Evolutionary conservation across 2,888 invertebrate genomes (phyloP).

Genomic region (Asteroscopus sphinx): DNA sequence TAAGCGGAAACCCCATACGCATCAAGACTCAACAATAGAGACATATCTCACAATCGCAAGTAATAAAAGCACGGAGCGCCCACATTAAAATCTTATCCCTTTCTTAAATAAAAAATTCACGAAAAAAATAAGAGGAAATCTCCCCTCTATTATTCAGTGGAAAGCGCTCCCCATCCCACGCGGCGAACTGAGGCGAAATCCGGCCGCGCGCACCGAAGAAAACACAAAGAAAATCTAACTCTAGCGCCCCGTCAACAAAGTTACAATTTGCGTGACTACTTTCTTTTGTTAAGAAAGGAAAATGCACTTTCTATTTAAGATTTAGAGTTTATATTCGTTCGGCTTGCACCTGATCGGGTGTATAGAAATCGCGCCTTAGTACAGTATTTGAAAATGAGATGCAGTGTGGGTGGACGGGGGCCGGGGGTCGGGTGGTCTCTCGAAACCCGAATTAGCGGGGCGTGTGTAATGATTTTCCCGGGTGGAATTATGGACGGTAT

Average conservation of each 20-base stretch:
- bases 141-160: slow-evolving; percentile 86
- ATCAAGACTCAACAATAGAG: slow-evolving; percentile 84
- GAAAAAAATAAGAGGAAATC: slow-evolving; percentile 88
- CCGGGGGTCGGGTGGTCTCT: slow-evolving; percentile 72
- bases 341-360: slow-evolving; percentile 63
- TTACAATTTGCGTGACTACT: slow-evolving; percentile 77
- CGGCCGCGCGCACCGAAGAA: slow-evolving; percentile 64
- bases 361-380: slow-evolving; percentile 78
- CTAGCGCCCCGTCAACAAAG: slow-evolving; percentile 78
- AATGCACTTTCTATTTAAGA: slow-evolving; percentile 65
- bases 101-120: slow-evolving; percentile 90
- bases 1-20: slow-evolving; percentile 88
- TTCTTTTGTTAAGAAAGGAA: slow-evolving; percentile 49
- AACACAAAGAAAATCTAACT: slow-evolving; percentile 82
- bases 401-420: slow-evolving; percentile 78
- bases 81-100: slow-evolving; percentile 90
- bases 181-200: slow-evolving; percentile 64
- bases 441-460: slow-evolving; percentile 89
- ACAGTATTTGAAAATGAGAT: slow-evolving; percentile 89
- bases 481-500: slow-evolving; percentile 86
- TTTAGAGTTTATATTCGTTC: slow-evolving; percentile 76
- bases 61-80: slow-evolving; percentile 86
- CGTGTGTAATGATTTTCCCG: slow-evolving; percentile 90
- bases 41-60: slow-evolving; percentile 85
- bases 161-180: slow-evolving; percentile 69